Conservation (phyloP, 2,113 vertebrate genomes). For the Apaloderma vittatum region DNA sequence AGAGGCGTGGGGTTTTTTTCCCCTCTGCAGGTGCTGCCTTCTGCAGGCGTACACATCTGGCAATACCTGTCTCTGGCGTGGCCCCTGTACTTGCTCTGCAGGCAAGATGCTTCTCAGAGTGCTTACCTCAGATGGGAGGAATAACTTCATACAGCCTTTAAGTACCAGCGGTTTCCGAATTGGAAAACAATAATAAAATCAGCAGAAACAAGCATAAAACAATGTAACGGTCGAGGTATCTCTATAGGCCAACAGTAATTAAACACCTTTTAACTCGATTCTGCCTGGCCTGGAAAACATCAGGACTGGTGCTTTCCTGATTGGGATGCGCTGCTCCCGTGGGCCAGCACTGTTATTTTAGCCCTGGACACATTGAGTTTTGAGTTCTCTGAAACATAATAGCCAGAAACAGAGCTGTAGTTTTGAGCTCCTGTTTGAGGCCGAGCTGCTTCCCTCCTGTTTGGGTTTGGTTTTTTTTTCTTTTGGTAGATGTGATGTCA, state of each 20-base stretch:
- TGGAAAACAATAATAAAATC: background rate
- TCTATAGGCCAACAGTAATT: background rate
- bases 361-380: background rate
- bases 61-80: background rate
- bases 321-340: background rate
- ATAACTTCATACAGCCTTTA: background rate
- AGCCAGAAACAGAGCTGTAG: background rate
- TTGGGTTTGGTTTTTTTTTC: background rate
- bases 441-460: background rate
- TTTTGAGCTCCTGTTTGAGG: background rate
- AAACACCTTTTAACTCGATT: background rate
- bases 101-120: background rate
- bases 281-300: background rate
- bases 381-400: background rate
- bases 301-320: rapidly evolving
- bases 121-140: background rate
- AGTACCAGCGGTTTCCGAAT: background rate
- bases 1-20: background rate
- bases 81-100: background rate
- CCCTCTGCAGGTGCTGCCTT: slow-evolving; percentile 8
- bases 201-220: background rate
- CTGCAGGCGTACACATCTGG: background rate
- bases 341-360: background rate
- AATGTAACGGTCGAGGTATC: background rate
- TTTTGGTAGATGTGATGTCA: slow-evolving; percentile 38